Evolutionary conservation across 2,888 invertebrate genomes (phyloP).

Genomic region (Prosopocoilus inquinatus): DNA sequence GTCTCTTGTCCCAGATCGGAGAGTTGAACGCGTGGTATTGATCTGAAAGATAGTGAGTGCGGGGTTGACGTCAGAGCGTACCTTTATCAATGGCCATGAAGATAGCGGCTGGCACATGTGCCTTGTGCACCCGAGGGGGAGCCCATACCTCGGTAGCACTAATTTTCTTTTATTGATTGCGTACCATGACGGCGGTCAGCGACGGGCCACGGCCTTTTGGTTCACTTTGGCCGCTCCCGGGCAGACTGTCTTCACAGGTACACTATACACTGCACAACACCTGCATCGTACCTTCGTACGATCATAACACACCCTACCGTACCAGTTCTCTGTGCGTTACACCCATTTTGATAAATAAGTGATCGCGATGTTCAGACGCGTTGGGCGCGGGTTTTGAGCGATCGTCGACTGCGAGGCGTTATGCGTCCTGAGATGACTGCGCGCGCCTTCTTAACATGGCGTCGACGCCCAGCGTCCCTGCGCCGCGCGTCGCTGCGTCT

Average conservation of each 20-base stretch:
- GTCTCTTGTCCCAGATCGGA: neutral
- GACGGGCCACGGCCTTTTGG: constrained; percentile 18
- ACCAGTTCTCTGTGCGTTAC: constrained; percentile 33
- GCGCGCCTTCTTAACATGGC: constrained; percentile 35
- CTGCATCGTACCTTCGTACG: constrained; percentile 32
- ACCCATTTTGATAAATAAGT: constrained; percentile 38
- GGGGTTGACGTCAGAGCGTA: constrained; percentile 41
- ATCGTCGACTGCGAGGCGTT: constrained; percentile 27
- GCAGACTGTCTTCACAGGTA: constrained; percentile 8
- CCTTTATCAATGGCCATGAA: constrained; percentile 53
- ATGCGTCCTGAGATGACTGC: constrained; percentile 27
- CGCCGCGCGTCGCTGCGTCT: constrained; percentile 25
- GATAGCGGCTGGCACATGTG: constrained; percentile 48
- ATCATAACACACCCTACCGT: constrained; percentile 38
- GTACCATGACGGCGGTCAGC: constrained; percentile 23
- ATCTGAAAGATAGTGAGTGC: constrained; percentile 26
- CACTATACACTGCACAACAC: constrained; percentile 21
- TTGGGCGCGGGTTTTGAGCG: constrained; percentile 26
- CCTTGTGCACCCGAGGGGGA: constrained; percentile 42
- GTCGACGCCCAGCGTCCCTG: constrained; percentile 41
- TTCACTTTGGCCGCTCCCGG: constrained; percentile 6
- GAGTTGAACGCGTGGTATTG: constrained; percentile 22
- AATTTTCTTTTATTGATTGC: constrained; percentile 26
- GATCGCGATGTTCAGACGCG: constrained; percentile 29
- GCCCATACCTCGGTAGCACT: constrained; percentile 28